Conservation (phyloP, 1,140 invertebrate species). For the Gonatopus flavifemur region DNA sequence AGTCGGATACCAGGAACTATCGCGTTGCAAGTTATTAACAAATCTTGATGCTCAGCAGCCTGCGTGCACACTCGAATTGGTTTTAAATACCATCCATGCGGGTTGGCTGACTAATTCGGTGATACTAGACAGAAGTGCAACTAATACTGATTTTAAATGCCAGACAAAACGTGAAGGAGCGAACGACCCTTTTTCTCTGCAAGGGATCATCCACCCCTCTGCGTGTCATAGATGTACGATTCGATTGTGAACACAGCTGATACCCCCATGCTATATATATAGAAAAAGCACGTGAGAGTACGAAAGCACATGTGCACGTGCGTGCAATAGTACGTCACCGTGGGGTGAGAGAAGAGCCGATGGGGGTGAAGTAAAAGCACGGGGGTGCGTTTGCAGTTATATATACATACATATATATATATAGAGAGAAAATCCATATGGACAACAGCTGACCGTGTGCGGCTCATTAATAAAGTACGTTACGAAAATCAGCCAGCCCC, state of each 20-base stretch:
- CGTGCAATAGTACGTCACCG: too few species aligned
- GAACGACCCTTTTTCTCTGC: slow-evolving; percentile 6
- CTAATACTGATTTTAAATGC: slow-evolving; percentile 30
- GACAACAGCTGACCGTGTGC: slow-evolving; percentile 53
- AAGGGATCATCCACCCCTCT: slow-evolving; percentile 8
- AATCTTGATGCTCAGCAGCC: too few species aligned
- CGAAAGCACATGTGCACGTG: slow-evolving; percentile 3
- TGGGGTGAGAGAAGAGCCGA: not conserved
- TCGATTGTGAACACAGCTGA: slow-evolving; percentile 49
- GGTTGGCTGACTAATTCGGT: too few species aligned
- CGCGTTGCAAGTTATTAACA: too few species aligned
- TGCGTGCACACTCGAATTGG: too few species aligned
- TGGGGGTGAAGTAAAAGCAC: slow-evolving; percentile 1
- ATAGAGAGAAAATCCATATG: slow-evolving; percentile 49
- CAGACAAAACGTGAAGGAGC: too few species aligned
- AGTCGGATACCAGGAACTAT: too few species aligned
- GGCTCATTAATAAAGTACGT: slow-evolving; percentile 58
- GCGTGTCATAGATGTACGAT: slow-evolving; percentile 16
- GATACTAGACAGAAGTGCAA: too few species aligned
- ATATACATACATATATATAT: too few species aligned
- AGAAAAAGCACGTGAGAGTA: slow-evolving; percentile 5
- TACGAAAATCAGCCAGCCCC: slow-evolving; percentile 39
- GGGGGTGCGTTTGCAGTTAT: slow-evolving; percentile 26
- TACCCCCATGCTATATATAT: slow-evolving; percentile 43
- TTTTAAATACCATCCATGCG: too few species aligned